These are phyloP conservation scores for Nycticryphes semicollaris DNA, from an alignment of 2,113 vertebrate species.

Conservation along the genomic window DNA sequence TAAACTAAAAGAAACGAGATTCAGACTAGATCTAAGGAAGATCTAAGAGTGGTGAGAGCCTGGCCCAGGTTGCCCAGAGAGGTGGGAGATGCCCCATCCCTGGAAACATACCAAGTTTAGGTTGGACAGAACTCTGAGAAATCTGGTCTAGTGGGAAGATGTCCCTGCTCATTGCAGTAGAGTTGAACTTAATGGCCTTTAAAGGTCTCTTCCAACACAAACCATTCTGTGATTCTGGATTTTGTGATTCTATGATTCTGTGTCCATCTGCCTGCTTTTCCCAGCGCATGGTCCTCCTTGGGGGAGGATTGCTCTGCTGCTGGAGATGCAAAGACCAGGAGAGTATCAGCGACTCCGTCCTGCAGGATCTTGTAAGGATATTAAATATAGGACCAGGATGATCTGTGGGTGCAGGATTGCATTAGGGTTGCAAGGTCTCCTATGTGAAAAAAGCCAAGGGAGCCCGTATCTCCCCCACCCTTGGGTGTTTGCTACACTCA, in stretches of 20 bases:
- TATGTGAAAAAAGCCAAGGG: not conserved
- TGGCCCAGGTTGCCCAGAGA: too few relatives aligned
- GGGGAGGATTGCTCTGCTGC: not conserved
- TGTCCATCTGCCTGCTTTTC: not conserved
- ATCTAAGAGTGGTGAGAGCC: too few relatives aligned
- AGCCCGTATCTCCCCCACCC: not conserved
- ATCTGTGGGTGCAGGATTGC: not conserved
- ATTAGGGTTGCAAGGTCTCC: fast-evolving
- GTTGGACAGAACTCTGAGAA: too few relatives aligned
- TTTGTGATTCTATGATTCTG: not conserved
- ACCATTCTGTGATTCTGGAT: not conserved
- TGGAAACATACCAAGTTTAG: too few relatives aligned
- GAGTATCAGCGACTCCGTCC: not conserved
- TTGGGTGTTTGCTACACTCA: not conserved
- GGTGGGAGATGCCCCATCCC: too few relatives aligned
- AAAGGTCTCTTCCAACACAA: too few relatives aligned
- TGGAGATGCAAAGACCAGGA: not conserved
- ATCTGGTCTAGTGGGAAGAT: too few relatives aligned
- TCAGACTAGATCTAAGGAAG: too few relatives aligned
- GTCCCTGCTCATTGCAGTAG: too few relatives aligned
- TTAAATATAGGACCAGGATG: not conserved
- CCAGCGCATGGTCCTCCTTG: fast-evolving
- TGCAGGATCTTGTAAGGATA: not conserved
- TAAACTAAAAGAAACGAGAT: too few relatives aligned
- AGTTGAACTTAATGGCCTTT: too few relatives aligned